phyloP scores from a whole-genome alignment of 2,797 vertebrate species.

The Acridotheres tristis region DNA sequence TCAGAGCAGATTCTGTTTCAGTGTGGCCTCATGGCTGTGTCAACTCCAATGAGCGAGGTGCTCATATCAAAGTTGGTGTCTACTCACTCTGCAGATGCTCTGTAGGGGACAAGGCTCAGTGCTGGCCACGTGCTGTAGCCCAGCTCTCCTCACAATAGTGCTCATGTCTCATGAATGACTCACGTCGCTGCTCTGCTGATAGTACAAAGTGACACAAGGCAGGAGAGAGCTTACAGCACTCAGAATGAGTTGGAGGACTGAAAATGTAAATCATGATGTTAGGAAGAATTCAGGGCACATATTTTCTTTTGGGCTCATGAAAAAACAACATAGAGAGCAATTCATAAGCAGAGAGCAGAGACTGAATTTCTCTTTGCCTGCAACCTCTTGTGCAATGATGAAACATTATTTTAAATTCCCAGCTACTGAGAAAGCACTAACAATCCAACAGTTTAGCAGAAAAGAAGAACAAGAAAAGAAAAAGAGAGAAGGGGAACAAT shows the following conservation, averaged over 20 bases:
- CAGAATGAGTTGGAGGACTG: background rate
- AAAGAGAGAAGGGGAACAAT: fast-evolving
- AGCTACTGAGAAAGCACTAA: background rate
- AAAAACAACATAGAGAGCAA: background rate
- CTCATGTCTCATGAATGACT: fast-evolving
- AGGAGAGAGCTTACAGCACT: background rate
- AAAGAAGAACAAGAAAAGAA: background rate
- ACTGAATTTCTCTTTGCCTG: background rate
- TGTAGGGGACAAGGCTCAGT: background rate
- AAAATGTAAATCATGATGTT: background rate
- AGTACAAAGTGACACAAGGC: background rate
- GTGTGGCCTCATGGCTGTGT: fast-evolving
- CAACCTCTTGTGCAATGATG: background rate
- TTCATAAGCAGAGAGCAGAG: background rate
- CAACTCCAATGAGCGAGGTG: background rate
- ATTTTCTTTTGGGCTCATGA: background rate
- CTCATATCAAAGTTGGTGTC: background rate
- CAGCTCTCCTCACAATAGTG: background rate
- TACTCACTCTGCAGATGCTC: background rate
- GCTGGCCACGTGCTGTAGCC: background rate
- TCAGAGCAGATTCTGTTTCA: background rate
- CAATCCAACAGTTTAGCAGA: background rate
- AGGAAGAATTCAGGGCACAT: background rate
- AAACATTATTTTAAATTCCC: background rate
- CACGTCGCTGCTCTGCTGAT: background rate